Percentiles rank a stretch among this genome's conserved stretches.
These are phyloP conservation scores for Hyla sarda DNA, from an alignment of 2,113 vertebrate genomes.

Conservation along the genomic window DNA sequence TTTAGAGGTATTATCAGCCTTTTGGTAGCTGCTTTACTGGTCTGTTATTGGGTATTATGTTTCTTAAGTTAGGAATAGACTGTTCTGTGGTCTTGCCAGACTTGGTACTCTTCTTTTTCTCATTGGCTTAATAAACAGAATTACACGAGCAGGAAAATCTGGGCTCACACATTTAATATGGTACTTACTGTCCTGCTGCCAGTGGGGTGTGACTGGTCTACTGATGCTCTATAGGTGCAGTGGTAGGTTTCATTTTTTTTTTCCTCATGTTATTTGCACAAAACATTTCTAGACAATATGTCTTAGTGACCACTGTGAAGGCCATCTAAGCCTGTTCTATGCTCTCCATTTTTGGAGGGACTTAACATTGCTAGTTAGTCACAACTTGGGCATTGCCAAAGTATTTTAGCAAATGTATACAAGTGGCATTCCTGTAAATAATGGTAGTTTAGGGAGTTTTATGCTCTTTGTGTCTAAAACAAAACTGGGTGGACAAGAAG, in stretches of 20 bases:
- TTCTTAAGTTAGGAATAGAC: background rate
- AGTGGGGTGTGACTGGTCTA: background rate
- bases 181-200: constrained; percentile 17
- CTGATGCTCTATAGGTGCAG: background rate
- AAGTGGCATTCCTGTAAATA: constrained; percentile 35
- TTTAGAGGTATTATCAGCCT: background rate
- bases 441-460: background rate
- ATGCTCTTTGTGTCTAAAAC: background rate
- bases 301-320: constrained; percentile 70
- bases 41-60: background rate
- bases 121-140: background rate
- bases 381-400: constrained; percentile 37
- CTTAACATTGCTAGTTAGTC: background rate
- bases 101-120: constrained; percentile 7
- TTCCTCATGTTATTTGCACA: constrained; percentile 70
- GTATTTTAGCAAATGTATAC: constrained; percentile 17
- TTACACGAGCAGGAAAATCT: background rate
- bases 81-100: background rate
- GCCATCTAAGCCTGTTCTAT: background rate
- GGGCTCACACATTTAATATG: background rate
- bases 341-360: background rate
- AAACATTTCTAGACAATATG: constrained; percentile 66
- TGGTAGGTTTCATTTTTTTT: background rate
- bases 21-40: background rate
- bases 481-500: background rate